A percentile compares a stretch with the other conserved stretches of the same genome.
Evolutionary conservation across 1,140 invertebrate species (phyloP).

Genomic region (Reticulitermes speratus): DNA sequence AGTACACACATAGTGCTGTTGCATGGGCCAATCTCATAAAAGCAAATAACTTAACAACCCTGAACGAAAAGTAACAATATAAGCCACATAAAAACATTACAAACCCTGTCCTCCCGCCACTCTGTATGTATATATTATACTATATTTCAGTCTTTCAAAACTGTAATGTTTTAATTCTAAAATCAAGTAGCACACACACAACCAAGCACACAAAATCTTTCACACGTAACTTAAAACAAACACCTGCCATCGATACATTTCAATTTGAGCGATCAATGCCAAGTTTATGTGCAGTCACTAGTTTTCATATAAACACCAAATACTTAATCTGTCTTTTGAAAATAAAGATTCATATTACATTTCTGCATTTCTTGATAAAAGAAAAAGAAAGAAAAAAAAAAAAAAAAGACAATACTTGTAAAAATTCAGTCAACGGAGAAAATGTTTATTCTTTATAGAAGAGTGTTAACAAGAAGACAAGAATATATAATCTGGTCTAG

Average conservation of each 20-base stretch:
- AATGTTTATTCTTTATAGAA: background rate
- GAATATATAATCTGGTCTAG: background rate
- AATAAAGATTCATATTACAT: background rate
- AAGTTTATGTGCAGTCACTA: background rate
- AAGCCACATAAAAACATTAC: background rate
- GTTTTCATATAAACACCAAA: background rate
- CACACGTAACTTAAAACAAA: slow-evolving; percentile 8
- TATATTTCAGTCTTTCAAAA: slow-evolving; percentile 6
- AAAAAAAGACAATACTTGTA: background rate
- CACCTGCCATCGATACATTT: background rate
- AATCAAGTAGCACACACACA: background rate
- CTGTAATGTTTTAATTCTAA: background rate
- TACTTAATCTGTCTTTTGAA: background rate
- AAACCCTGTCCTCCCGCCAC: slow-evolving; percentile 11
- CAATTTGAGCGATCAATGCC: background rate
- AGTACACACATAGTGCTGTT: background rate
- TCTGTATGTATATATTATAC: background rate
- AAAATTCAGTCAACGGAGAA: background rate
- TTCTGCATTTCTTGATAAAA: background rate
- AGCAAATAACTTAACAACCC: background rate
- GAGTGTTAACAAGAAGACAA: background rate
- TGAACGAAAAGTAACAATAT: background rate
- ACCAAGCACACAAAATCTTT: slow-evolving; percentile 7
- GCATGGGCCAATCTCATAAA: background rate
- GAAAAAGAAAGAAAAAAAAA: background rate